Conservation (phyloP, 2,113 vertebrate species). For the Xiphophorus hellerii region DNA sequence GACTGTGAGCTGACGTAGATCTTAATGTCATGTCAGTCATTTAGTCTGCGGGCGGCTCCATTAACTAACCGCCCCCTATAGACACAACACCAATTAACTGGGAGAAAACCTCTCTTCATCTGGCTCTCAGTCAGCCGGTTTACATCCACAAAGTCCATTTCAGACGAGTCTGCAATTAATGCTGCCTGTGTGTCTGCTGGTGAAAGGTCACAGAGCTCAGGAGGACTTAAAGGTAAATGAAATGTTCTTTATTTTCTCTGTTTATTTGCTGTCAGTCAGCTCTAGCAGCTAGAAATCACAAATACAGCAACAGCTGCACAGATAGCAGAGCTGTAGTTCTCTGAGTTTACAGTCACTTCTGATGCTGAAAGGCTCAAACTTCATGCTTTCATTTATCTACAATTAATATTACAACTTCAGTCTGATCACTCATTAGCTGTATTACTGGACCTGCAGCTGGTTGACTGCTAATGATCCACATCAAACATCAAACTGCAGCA, state of each 20-base stretch:
- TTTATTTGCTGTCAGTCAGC: not conserved
- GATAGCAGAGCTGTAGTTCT: not conserved
- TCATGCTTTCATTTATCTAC: not conserved
- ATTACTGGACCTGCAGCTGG: not conserved
- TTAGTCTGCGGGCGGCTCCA: constrained; percentile 57
- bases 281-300: not conserved
- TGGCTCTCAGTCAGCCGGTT: constrained; percentile 29
- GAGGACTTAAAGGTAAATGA: not conserved
- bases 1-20: constrained; percentile 26
- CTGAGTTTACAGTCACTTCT: not conserved
- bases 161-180: constrained; percentile 26
- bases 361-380: not conserved
- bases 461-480: not conserved
- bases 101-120: constrained; percentile 12
- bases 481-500: too few relatives aligned
- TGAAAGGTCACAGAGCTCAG: constrained; percentile 21
- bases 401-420: not conserved
- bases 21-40: constrained; percentile 74
- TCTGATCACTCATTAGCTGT: not conserved
- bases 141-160: constrained; percentile 28
- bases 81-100: constrained; percentile 52
- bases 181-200: not conserved
- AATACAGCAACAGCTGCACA: not conserved
- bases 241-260: not conserved
- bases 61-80: constrained; percentile 56